Evolutionary conservation across 2,113 vertebrate genomes (phyloP).

Genomic region (Oryzias celebensis): DNA sequence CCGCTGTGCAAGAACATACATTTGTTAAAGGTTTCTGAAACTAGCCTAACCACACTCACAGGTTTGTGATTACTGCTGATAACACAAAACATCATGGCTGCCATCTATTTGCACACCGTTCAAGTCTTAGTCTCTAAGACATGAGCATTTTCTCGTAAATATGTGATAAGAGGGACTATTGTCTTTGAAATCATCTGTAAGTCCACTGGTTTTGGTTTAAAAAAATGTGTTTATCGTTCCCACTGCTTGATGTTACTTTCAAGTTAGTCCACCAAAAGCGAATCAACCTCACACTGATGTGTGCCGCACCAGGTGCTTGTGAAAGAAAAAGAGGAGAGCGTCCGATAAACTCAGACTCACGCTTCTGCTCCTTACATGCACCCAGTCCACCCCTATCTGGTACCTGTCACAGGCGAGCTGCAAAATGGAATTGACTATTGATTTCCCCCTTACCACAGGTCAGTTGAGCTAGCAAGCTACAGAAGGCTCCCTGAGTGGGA

Average conservation of each 20-base stretch:
- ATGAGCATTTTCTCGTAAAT: too few relatives aligned
- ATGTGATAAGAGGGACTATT: too few relatives aligned
- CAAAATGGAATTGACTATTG: constrained; percentile 84
- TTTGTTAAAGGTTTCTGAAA: too few relatives aligned
- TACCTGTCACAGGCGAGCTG: constrained; percentile 75
- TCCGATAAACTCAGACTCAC: constrained; percentile 62
- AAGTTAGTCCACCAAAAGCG: constrained; percentile 3
- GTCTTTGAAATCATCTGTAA: too few relatives aligned
- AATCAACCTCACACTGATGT: constrained; percentile 18
- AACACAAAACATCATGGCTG: too few relatives aligned
- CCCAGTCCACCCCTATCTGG: constrained; percentile 79
- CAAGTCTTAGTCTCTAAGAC: too few relatives aligned
- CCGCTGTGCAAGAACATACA: too few relatives aligned
- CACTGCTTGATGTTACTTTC: background rate
- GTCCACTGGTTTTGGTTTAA: too few relatives aligned
- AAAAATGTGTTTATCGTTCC: background rate
- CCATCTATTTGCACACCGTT: too few relatives aligned
- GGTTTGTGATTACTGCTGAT: too few relatives aligned
- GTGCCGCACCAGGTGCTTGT: constrained; percentile 20
- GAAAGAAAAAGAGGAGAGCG: constrained; percentile 16
- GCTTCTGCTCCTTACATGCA: constrained; percentile 75
- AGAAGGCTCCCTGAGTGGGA: constrained; percentile 49
- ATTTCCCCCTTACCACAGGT: constrained; percentile 79
- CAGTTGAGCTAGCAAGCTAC: constrained; percentile 62
- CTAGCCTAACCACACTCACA: too few relatives aligned